phyloP scores from a whole-genome alignment of 2,888 invertebrate species.

The Acleris emargana region DNA sequence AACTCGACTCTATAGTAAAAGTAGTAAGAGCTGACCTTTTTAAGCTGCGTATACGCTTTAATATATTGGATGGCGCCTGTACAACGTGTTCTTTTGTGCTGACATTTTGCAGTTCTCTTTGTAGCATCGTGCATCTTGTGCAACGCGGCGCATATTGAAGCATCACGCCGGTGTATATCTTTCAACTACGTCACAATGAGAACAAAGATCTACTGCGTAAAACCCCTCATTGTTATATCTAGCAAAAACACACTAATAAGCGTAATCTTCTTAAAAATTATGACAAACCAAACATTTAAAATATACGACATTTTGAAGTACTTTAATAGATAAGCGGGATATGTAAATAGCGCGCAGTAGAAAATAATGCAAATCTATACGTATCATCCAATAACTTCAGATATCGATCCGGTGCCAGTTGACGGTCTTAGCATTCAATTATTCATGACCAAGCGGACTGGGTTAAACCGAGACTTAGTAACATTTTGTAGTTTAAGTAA shows the following conservation, averaged over 20 bases:
- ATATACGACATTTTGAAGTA: too few species aligned
- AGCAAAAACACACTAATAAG: not conserved
- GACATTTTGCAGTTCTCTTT: not conserved
- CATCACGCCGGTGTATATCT: not conserved
- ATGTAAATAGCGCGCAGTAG: not conserved
- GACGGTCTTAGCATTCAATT: slow-evolving; percentile 19
- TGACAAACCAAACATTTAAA: too few species aligned
- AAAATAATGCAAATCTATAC: slow-evolving; percentile 17
- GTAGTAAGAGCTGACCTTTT: too few species aligned
- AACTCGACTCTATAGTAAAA: too few species aligned
- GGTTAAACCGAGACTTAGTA: too few species aligned
- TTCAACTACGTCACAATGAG: not conserved
- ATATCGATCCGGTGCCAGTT: slow-evolving; percentile 25
- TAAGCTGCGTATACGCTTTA: too few species aligned
- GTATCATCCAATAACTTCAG: slow-evolving; percentile 8
- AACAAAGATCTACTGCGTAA: not conserved
- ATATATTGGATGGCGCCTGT: too few species aligned
- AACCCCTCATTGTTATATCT: not conserved
- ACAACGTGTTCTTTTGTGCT: not conserved
- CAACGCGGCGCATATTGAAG: not conserved
- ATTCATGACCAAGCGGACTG: slow-evolving; percentile 11
- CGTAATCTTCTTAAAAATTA: too few species aligned
- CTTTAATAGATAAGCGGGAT: too few species aligned
- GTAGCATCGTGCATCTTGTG: not conserved
- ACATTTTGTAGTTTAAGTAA: too few species aligned